These are phyloP conservation scores for Bombus breviceps DNA, from an alignment of 1,140 invertebrate genomes.

Conservation along the genomic window DNA sequence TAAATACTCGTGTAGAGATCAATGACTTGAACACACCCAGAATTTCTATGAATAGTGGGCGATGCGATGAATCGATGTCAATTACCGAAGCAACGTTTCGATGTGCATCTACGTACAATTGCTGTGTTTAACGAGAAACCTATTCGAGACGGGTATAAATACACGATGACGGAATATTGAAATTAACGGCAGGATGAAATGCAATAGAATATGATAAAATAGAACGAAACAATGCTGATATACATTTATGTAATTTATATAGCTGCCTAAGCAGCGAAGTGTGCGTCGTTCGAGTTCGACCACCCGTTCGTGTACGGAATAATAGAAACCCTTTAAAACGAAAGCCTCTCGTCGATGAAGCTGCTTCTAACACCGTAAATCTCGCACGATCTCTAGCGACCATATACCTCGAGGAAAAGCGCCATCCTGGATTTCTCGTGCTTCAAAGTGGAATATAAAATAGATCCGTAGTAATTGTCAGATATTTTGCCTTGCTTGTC, in stretches of 20 bases:
- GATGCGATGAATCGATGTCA: conserved; percentile 21
- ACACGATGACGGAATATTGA: background rate
- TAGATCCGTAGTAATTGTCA: conserved; percentile 56
- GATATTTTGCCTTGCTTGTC: conserved; percentile 17
- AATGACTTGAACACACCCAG: conserved; percentile 50
- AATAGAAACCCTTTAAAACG: conserved; percentile 33
- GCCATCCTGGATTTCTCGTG: conserved; percentile 39
- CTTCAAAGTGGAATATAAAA: conserved; percentile 62
- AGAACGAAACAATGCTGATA: background rate
- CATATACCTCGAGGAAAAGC: conserved; percentile 55
- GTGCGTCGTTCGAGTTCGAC: background rate
- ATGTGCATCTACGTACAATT: too few relatives aligned
- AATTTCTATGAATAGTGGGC: conserved; percentile 40
- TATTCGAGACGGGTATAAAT: background rate
- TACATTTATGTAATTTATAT: background rate
- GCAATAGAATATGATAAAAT: background rate
- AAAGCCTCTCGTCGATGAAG: conserved; percentile 49
- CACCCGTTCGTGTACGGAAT: conserved; percentile 25
- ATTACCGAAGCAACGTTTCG: background rate
- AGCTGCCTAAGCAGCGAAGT: background rate
- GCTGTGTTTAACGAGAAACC: background rate
- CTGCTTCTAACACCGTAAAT: conserved; percentile 45
- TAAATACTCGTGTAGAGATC: conserved; percentile 52
- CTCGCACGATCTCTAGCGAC: conserved; percentile 54
- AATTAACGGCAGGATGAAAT: background rate